A percentile compares a stretch with the other conserved stretches of the same genome.
phyloP scores from a whole-genome alignment of 2,888 invertebrate species.

The Apamea crenata region DNA sequence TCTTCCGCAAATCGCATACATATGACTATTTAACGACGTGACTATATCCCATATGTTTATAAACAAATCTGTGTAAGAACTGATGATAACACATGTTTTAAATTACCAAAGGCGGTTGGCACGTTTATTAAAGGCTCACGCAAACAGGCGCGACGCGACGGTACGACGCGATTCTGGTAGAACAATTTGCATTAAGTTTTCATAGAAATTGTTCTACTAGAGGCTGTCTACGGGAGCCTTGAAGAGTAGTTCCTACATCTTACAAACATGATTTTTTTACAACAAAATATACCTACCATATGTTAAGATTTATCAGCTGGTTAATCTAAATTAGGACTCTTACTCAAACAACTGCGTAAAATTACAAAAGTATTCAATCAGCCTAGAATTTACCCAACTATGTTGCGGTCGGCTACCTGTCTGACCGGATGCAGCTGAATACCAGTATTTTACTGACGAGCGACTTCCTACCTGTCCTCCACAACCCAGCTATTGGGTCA shows the following conservation, averaged over 20 bases:
- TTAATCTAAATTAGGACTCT: not conserved
- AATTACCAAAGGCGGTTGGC: slow-evolving; percentile 12
- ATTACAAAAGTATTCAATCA: not conserved
- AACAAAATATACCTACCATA: not conserved
- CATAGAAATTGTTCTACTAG: too few species aligned
- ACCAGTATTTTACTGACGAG: not conserved
- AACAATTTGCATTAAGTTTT: not conserved
- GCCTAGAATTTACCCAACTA: not conserved
- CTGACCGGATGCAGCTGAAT: not conserved
- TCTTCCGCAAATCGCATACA: slow-evolving; percentile 55
- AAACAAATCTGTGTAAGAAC: slow-evolving; percentile 28
- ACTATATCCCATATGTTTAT: slow-evolving; percentile 25
- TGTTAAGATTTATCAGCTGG: slow-evolving; percentile 8
- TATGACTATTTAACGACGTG: slow-evolving; percentile 24
- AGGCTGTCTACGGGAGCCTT: not conserved
- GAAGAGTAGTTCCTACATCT: not conserved
- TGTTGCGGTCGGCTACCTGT: not conserved
- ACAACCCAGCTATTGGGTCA: not conserved
- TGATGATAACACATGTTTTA: slow-evolving; percentile 42
- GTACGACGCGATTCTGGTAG: not conserved
- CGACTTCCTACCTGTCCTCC: not conserved
- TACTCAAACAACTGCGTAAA: not conserved
- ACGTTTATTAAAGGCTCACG: not conserved
- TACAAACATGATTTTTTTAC: not conserved
- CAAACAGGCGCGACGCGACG: not conserved